phyloP scores from a whole-genome alignment of 2,888 invertebrate species.

The Lithophane semibrunnea region DNA sequence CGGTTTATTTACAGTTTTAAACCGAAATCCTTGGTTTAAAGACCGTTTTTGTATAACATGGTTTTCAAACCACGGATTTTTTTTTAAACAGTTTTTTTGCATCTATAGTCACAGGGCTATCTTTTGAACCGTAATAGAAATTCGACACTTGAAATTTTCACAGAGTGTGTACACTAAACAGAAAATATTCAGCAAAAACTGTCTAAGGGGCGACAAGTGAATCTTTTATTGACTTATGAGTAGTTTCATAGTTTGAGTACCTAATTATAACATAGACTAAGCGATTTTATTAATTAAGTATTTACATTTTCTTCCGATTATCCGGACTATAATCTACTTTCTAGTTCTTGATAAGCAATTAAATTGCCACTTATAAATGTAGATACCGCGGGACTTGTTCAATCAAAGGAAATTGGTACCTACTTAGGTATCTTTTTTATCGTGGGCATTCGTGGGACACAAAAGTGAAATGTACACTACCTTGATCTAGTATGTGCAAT shows the following conservation, averaged over 20 bases:
- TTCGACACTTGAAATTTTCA: background rate
- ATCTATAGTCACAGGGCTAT: background rate
- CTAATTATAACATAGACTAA: background rate
- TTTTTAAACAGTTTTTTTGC: no score
- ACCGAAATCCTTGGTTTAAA: no score
- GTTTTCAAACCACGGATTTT: no score
- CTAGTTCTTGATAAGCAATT: constrained; percentile 28
- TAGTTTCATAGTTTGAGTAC: no score
- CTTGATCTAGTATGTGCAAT: constrained; percentile 51
- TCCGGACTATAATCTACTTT: constrained; percentile 16
- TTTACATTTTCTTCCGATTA: constrained; percentile 26
- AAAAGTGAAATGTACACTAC: constrained; percentile 57
- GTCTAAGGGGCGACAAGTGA: background rate
- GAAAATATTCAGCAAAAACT: background rate
- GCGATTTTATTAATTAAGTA: constrained; percentile 2
- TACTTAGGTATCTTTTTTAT: constrained; percentile 21
- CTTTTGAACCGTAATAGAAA: background rate
- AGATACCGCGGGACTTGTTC: constrained; percentile 10
- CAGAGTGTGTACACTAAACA: no score
- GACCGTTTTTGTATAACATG: no score
- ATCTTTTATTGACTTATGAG: no score
- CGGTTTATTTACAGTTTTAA: no score
- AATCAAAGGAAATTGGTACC: constrained; percentile 16
- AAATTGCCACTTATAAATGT: constrained; percentile 14
- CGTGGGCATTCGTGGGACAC: background rate